These are phyloP conservation scores for Ophioninae sp. DNA, from an alignment of 2,888 invertebrate species.

Conservation along the genomic window DNA sequence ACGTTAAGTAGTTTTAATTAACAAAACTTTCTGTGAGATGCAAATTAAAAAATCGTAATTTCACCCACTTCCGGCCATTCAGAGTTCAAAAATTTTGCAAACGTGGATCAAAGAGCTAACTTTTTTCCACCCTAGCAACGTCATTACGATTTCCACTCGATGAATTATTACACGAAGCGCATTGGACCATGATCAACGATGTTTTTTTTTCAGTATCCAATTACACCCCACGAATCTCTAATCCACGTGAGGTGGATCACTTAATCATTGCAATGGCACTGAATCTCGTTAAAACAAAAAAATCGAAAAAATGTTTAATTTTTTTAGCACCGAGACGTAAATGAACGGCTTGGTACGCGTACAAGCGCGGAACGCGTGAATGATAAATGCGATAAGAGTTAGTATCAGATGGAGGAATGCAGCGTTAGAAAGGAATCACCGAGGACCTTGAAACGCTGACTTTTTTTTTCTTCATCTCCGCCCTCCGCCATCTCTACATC, in stretches of 20 bases:
- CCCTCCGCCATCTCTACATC: background rate
- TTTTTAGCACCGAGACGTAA: constrained; percentile 20
- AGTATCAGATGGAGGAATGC: constrained; percentile 46
- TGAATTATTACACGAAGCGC: background rate
- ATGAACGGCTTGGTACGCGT: background rate
- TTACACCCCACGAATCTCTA: constrained; percentile 15
- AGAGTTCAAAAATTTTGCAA: too few relatives aligned
- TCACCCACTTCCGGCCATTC: too few relatives aligned
- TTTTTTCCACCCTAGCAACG: too few relatives aligned
- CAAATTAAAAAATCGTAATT: too few relatives aligned
- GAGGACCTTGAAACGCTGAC: constrained; percentile 53
- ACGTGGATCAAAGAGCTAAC: too few relatives aligned
- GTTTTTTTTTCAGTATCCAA: background rate
- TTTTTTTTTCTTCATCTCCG: constrained; percentile 34
- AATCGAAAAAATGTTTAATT: too few relatives aligned
- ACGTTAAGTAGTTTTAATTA: too few relatives aligned
- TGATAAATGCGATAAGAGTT: constrained; percentile 40
- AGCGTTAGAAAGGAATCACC: constrained; percentile 58
- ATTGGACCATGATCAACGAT: too few relatives aligned
- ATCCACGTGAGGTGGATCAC: background rate
- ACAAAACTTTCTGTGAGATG: too few relatives aligned
- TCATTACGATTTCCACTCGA: background rate
- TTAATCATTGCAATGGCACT: constrained; percentile 3
- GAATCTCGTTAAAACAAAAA: constrained; percentile 8
- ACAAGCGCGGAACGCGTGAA: background rate